Evolutionary conservation across 2,113 vertebrate genomes (phyloP), one percentile per base, ranked within the genome.

Genomic region (Phrynosoma blainvillii): DNA sequence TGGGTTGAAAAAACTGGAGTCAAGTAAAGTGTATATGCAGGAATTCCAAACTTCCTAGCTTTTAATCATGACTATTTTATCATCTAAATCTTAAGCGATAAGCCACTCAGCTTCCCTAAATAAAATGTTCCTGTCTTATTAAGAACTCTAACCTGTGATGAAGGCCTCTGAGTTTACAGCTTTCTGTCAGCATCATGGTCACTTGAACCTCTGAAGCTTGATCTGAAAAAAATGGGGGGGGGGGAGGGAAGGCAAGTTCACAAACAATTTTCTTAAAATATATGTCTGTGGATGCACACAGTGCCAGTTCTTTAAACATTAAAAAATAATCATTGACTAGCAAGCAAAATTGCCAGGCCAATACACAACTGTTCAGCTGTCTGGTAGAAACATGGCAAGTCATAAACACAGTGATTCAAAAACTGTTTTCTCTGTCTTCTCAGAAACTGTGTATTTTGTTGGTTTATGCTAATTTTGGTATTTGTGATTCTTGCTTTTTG

Each of bases 171-270:
- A 99, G 98, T 93, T 99, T 99, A 94, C 98, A 99, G 91, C 99
- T 99, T 95, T 99, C 99, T 1, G 99, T 99, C 91, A 99, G 93
- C 98, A 99, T 99, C 98, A 99, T 99, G 27, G 98, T 99, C 96
- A 99, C 98, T 95, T 99, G 99, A 36, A 98, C 97, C 96, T 99
- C 99, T 3, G 99, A 99, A 12, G 99, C 98, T 85, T 99, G 98
- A 95, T 99, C 99, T 99, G 92, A 56, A 74, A n/a, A 62, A 83
- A 47, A 36, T 36, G 36, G 36, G 5, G 47, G 47, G 47, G 47
- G 4, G 27, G 10, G 42, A 84, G 70, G n/a, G n/a, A n/a, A 84
- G 12, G 54, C 20, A 65, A 27, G 21, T 36, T 65, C 0, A 16
- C 9, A 86, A 78, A 78, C 20, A 79, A 12, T 27, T 76, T 75